These are phyloP conservation scores for Melieria picta DNA, from an alignment of 2,888 invertebrate genomes.

Conservation along the genomic window DNA sequence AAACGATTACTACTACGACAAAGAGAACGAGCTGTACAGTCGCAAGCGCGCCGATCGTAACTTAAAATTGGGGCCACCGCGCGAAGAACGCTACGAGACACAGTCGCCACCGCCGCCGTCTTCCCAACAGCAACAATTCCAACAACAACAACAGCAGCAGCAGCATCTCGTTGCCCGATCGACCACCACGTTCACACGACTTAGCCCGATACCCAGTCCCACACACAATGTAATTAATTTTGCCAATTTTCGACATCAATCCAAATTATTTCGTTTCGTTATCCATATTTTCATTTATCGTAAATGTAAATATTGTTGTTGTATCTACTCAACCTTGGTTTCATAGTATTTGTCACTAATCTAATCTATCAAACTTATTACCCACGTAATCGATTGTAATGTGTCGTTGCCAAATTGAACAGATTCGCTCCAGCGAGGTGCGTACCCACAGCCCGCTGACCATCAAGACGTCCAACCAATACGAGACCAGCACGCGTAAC, in stretches of 20 bases:
- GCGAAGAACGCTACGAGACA: constrained; percentile 59
- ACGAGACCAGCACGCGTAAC: constrained; percentile 59
- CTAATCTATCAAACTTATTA: background rate
- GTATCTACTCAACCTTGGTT: constrained; percentile 29
- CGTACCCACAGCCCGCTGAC: constrained; percentile 65
- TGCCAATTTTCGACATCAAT: constrained; percentile 32
- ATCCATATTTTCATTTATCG: constrained; percentile 1
- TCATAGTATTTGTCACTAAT: constrained; percentile 3
- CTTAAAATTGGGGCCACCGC: constrained; percentile 59
- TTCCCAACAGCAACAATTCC: constrained; percentile 41
- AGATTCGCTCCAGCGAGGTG: constrained; percentile 65
- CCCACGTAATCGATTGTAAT: constrained; percentile 17
- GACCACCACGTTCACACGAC: constrained; percentile 49
- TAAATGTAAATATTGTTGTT: constrained; percentile 29
- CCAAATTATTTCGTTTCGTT: constrained; percentile 13
- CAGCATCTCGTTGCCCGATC: constrained; percentile 45
- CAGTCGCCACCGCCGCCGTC: constrained; percentile 41
- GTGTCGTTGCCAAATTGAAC: constrained; percentile 24
- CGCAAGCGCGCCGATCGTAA: constrained; percentile 56
- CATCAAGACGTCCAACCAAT: constrained; percentile 63
- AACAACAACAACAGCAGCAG: constrained; percentile 44
- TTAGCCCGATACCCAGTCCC: constrained; percentile 65
- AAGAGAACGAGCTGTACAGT: constrained; percentile 64
- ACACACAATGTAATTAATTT: constrained; percentile 64
- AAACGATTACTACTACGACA: constrained; percentile 65